Conservation (phyloP, 1,140 invertebrate genomes). For the Drosophila ercepeae region DNA sequence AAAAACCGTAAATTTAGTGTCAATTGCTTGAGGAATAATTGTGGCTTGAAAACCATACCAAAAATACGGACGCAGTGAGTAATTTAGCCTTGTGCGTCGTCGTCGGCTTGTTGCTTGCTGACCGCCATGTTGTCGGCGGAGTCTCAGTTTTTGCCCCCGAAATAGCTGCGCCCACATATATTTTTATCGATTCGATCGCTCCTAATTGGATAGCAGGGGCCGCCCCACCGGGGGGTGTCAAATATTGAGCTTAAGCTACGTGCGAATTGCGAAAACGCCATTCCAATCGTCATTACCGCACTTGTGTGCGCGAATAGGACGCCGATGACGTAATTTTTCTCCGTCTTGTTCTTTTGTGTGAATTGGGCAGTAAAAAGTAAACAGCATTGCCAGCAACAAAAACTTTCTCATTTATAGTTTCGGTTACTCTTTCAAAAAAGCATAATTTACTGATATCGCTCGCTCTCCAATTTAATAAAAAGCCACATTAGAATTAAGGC, state of each 20-base stretch:
- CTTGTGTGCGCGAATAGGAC: slow-evolving; percentile 55
- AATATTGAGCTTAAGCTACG: slow-evolving; percentile 12
- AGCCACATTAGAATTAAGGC: slow-evolving; percentile 73
- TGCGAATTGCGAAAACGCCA: slow-evolving; percentile 40
- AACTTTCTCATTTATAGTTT: slow-evolving; percentile 20
- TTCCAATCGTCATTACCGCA: slow-evolving; percentile 38
- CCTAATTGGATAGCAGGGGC: slow-evolving; percentile 29
- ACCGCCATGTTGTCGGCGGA: slow-evolving; percentile 68
- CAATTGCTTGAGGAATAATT: not conserved
- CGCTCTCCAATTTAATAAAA: slow-evolving; percentile 55
- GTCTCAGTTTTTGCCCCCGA: slow-evolving; percentile 10
- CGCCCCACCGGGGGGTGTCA: slow-evolving; percentile 3
- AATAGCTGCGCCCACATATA: slow-evolving; percentile 49
- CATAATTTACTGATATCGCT: slow-evolving; percentile 33
- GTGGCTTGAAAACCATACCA: not conserved
- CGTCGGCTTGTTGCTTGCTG: slow-evolving; percentile 4
- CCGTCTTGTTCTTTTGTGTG: slow-evolving; percentile 34
- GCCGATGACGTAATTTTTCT: slow-evolving; percentile 76
- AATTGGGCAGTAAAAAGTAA: slow-evolving; percentile 40
- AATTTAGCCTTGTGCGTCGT: slow-evolving; percentile 21
- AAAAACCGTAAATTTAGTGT: slow-evolving; percentile 4
- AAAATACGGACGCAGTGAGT: slow-evolving; percentile 48
- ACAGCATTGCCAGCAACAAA: slow-evolving; percentile 52
- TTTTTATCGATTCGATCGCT: slow-evolving; percentile 47
- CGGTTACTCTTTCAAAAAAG: slow-evolving; percentile 53